Evolutionary conservation across 2,113 vertebrate genomes (phyloP), one percentile per base, ranked within the genome.

Genomic region (Sminthopsis crassicaudata): DNA sequence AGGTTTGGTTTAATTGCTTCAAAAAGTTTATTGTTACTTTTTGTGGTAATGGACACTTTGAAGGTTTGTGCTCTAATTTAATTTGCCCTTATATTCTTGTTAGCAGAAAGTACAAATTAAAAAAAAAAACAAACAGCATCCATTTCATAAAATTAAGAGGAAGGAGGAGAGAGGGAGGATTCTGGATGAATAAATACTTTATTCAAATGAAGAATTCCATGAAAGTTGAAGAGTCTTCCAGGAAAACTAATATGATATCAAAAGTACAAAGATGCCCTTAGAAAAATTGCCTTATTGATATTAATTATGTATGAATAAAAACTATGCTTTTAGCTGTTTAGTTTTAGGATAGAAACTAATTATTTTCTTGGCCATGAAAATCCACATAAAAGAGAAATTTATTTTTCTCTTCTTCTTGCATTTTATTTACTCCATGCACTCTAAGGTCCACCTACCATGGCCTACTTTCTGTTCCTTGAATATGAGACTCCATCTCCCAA

Each of bases 191-290:
- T 98, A 98, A 97, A 96, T 98, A 92, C 97, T 98, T 91, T 96
- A 94, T 76, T 98, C 98, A 97, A 99, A 95, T 14, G 98, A 99
- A 92, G 98, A 98, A 93, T 98, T 99, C 97, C 97, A 97, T 52
- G 98, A 98, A 96, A 96, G 91, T 91, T 98, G 98, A 98, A 98
- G 98, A 67, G 93, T 98, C 91, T 97, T 98, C 27, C 97, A 98
- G 95, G 98, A 99, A 98, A 99, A 98, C 97, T 99, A 99, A 98
- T 98, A 98, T 25, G 98, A 97, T 94, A 98, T 98, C 67, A 76
- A 88, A 92, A 96, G 89, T 30, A 42, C 26, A 67, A 36, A 12
- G 27, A n/a, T 92, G 55, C 36, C 53, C 89, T 96, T 95, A 48
- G n/a, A 55, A 23, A 91, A 91, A 94, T 25, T 48, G 19, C 76